These are phyloP conservation scores for Spisula solida DNA, from an alignment of 2,888 invertebrate species.

Conservation along the genomic window DNA sequence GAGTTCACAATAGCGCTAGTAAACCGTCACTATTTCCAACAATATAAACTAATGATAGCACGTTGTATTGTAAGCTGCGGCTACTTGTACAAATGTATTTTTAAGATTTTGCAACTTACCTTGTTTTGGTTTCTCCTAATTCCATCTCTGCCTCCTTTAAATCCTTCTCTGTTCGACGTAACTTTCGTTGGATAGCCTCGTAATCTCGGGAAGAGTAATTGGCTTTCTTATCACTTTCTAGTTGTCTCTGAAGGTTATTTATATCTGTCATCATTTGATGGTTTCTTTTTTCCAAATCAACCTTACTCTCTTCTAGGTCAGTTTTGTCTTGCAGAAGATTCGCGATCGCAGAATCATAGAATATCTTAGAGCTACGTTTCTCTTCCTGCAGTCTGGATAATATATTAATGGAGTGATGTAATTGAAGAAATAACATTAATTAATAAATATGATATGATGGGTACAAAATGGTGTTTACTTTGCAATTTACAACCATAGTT, in stretches of 20 bases:
- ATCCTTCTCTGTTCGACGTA: not conserved
- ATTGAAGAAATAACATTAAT: too few relatives aligned
- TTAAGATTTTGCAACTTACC: too few relatives aligned
- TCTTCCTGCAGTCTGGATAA: not conserved
- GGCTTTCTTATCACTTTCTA: not conserved
- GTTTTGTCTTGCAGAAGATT: not conserved
- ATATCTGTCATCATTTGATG: not conserved
- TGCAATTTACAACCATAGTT: too few relatives aligned
- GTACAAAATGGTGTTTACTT: too few relatives aligned
- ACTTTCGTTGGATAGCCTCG: not conserved
- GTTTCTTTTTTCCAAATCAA: not conserved
- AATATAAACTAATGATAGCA: too few relatives aligned
- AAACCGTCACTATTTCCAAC: too few relatives aligned
- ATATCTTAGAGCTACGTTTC: not conserved
- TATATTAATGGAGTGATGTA: not conserved
- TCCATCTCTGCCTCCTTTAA: too few relatives aligned
- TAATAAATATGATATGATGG: too few relatives aligned
- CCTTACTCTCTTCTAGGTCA: not conserved
- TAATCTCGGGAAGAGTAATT: not conserved
- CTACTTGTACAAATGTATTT: not conserved
- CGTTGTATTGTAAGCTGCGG: not conserved
- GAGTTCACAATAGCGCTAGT: too few relatives aligned
- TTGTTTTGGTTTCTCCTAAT: too few relatives aligned
- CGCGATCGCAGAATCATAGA: not conserved
- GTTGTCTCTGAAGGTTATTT: not conserved